Percentiles rank a stretch among this genome's conserved stretches.
Evolutionary conservation across 2,113 vertebrate genomes (phyloP).

Genomic region (Campylomormyrus tamandua): DNA sequence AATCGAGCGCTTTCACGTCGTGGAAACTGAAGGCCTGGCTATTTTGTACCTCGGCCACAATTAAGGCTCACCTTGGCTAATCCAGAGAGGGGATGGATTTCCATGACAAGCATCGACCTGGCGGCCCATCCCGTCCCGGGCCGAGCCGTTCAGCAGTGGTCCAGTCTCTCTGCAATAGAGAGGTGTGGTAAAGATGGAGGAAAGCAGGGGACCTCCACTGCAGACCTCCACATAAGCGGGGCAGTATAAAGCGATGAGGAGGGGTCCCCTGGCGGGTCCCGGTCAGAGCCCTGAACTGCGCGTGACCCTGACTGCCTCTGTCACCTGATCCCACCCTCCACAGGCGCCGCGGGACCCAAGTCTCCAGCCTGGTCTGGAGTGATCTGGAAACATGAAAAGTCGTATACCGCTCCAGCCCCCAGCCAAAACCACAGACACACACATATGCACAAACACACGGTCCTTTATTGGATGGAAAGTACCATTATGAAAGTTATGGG

Average conservation of each 20-base stretch:
- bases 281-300: constrained; percentile 4
- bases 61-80: constrained; percentile 38
- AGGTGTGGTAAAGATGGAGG: constrained; percentile 34
- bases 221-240: not conserved
- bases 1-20: constrained; percentile 25
- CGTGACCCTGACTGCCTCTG: constrained; percentile 3
- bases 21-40: constrained; percentile 30
- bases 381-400: not conserved
- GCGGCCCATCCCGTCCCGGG: not conserved
- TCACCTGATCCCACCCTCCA: not conserved
- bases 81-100: constrained; percentile 35
- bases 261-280: not conserved
- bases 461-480: not conserved
- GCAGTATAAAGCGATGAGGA: not conserved
- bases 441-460: not conserved
- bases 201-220: constrained; percentile 21
- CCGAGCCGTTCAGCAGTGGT: constrained; percentile 38
- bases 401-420: not conserved
- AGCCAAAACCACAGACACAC: not conserved
- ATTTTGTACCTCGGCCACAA: constrained; percentile 30
- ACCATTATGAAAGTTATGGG: not conserved
- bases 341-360: not conserved
- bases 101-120: constrained; percentile 31
- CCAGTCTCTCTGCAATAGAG: constrained; percentile 25
- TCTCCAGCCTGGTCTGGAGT: not conserved